A percentile compares a stretch with the other conserved stretches of the same genome.
Conservation (phyloP, 1,140 invertebrate species). For the Zaprionus inermis region DNA sequence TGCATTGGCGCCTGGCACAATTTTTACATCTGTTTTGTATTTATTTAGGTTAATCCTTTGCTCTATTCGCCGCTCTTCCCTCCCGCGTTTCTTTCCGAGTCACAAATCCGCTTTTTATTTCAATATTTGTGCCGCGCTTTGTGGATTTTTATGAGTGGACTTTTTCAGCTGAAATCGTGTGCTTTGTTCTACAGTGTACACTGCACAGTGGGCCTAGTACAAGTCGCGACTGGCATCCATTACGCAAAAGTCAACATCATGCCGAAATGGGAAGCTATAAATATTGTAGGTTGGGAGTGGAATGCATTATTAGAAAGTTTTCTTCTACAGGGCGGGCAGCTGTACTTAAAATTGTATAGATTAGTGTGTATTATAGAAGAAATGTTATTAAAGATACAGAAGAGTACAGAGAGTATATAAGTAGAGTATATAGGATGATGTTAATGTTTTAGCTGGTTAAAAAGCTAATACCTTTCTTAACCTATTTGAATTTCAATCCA, state of each 20-base stretch:
- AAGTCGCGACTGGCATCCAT: constrained; percentile 38
- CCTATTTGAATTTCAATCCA: too few species aligned
- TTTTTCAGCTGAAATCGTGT: constrained; percentile 46
- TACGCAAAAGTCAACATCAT: constrained; percentile 57
- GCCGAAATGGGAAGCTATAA: neutral
- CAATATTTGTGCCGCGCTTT: constrained; percentile 71
- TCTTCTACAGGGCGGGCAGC: too few species aligned
- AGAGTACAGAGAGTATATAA: too few species aligned
- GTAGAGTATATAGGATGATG: too few species aligned
- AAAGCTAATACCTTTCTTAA: too few species aligned
- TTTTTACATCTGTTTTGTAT: constrained; percentile 75
- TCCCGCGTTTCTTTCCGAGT: constrained; percentile 9
- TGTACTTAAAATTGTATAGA: too few species aligned
- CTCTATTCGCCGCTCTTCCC: constrained; percentile 5
- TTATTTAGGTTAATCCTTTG: constrained; percentile 79
- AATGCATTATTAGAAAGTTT: neutral
- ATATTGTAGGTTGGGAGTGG: neutral
- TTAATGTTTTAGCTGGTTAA: too few species aligned
- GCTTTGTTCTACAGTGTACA: constrained; percentile 63
- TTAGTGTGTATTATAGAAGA: too few species aligned
- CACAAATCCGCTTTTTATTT: constrained; percentile 69
- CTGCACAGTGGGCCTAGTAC: constrained; percentile 20
- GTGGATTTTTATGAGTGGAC: constrained; percentile 65
- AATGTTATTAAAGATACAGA: too few species aligned
- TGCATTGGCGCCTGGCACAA: constrained; percentile 54